Base-by-base conservation (phyloP, 2,888 invertebrate species). In the Ophion ventricosus region DNA sequence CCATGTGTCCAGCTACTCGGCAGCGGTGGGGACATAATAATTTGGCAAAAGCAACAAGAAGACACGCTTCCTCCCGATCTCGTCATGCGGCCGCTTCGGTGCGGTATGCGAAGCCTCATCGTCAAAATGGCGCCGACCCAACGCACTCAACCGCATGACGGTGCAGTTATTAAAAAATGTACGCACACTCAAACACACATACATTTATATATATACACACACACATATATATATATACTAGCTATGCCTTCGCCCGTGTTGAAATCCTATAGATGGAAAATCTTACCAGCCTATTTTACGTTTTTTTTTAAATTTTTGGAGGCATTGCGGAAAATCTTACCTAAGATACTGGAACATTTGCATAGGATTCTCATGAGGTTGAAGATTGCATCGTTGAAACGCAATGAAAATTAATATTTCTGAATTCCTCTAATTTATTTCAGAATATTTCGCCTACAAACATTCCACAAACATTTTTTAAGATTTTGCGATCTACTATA, bases 81-180 rank as follows among this genome's bases (percentile, higher is more conserved):
- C 66, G 70, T 75, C 74, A 64, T 57, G 64, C 26, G 59, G 49
- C 70, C 29, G 74, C 56, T 77, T 25, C 64, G 70, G 56, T 66
- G 75, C 83, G 78, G 78, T 66, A 63, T 73, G 70, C 78, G 70
- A 78, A 84, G 57, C 72, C 49, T 35, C 66, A 63, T 67, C 80
- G 81, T 76, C 84, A 88, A 89, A 89, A 90, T 90, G 90, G 88
- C 86, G 89, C 82, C 72, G 64, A 59, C 75, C 70, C 72, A 57
- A 78, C 80, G 84, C 86, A 77, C 76, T 75, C 63, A 23, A 40
- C 26, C 26, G 63, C 67, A 61, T 79, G 75, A 85, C 67, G 67
- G 43, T 66, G 69, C 72, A 69, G 63, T 56, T 66, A 72, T 77
- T 59, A 63, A 66, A 57, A 40, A 57, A 66, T 43, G 25, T 43